Conservation (phyloP, 2,113 vertebrate species). For the Actenoides lindsayi region DNA sequence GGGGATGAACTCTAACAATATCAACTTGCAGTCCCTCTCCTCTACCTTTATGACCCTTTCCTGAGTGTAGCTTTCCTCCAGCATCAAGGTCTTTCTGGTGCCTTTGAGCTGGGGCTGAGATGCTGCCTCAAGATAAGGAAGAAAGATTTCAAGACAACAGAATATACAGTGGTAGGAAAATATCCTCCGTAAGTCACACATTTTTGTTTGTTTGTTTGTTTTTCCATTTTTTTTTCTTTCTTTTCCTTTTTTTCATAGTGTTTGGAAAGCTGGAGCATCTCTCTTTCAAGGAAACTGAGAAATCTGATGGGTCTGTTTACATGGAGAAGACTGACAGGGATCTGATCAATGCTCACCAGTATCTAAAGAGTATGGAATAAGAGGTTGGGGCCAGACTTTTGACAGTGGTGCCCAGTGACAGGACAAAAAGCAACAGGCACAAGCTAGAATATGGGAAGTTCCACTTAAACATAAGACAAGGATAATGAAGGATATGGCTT, state of each 20-base stretch:
- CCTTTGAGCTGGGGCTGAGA: not conserved
- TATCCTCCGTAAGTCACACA: not conserved
- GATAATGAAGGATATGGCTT: not conserved
- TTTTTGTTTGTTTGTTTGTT: fast-evolving
- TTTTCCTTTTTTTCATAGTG: not conserved
- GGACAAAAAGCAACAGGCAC: no score
- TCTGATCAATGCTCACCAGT: not conserved
- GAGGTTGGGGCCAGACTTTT: no score
- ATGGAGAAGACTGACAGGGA: not conserved
- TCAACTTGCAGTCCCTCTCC: not conserved
- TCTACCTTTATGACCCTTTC: not conserved
- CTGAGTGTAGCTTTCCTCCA: not conserved
- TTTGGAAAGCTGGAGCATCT: not conserved
- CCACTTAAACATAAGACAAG: not conserved
- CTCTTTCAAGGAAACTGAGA: not conserved
- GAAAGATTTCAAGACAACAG: not conserved
- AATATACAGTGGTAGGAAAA: not conserved
- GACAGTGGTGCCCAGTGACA: no score
- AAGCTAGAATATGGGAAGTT: no score
- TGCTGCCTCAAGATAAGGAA: not conserved
- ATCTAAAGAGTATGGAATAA: not conserved
- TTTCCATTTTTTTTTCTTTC: fast-evolving
- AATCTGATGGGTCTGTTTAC: not conserved
- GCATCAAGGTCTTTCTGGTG: not conserved
- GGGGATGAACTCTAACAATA: not conserved